Evolutionary conservation across 2,113 vertebrate genomes (phyloP), one percentile per base, ranked within the genome.

Genomic region (Tetraodon nigroviridis): DNA sequence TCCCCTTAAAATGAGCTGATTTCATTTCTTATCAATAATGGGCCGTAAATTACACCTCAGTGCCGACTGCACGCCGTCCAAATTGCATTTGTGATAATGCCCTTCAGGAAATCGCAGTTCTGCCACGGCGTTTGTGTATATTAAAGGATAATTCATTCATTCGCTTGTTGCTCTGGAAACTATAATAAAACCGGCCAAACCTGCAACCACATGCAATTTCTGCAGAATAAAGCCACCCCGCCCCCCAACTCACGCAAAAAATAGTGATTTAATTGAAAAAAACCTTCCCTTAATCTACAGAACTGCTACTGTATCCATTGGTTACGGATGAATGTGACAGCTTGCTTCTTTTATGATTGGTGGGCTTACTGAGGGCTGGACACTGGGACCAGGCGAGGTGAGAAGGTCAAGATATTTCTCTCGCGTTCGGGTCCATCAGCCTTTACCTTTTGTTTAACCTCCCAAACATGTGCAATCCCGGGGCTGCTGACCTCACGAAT

Each of bases 11-110:
- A 41, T 47, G 8, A 55, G 51, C 20, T 66, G 56, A 67, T 69
- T 76, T 63, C 10, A 57, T 75, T 68, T 76, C 61, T 65, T 49
- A 72, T 67, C 64, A 62, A 65, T 76, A 82, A 75, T 67, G 51
- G 59, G 47, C 70, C 32, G 61, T 61, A 57, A 70, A 74, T 72
- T 53, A 75, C 67, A 69, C 22, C n/a, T 54, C 52, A 24, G 12
- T 29, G 41, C 51, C 58, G 48, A 51, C 21, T 54, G 55, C 62
- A 56, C 61, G 46, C 32, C 41, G 51, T 61, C 51, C 10, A 77
- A 61, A 65, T 69, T 37, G n/a, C 37, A 58, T 55, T 46, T 56
- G 57, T 59, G 47, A 76, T 70, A 74, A 68, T 71, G 51, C 7
- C 52, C 46, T 29, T 57, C 50, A 51, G 55, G n/a, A 58, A 47